These are phyloP conservation scores for Acronicta alni DNA, from an alignment of 2,888 invertebrate genomes.

Conservation along the genomic window DNA sequence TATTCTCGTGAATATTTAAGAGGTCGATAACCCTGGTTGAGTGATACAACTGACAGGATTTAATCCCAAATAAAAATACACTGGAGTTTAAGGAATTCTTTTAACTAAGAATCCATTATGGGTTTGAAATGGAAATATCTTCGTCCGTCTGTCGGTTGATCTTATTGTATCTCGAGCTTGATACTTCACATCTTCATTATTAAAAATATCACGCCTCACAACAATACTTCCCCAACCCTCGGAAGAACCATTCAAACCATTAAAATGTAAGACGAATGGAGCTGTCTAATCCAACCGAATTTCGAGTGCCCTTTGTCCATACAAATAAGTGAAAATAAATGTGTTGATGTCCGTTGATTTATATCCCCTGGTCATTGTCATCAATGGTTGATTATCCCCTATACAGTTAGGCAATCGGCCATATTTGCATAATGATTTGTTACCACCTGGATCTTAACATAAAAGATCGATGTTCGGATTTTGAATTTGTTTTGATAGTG, in stretches of 20 bases:
- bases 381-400: slow-evolving; percentile 64
- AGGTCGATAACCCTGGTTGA: slow-evolving; percentile 38
- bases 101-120: background rate
- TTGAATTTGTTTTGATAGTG: slow-evolving; percentile 40
- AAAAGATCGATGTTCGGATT: slow-evolving; percentile 33
- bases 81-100: background rate
- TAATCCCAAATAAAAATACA: background rate
- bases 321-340: slow-evolving; percentile 74
- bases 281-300: slow-evolving; percentile 81
- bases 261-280: slow-evolving; percentile 79
- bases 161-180: slow-evolving; percentile 27
- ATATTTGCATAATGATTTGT: slow-evolving; percentile 77
- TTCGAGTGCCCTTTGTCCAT: slow-evolving; percentile 74
- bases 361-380: slow-evolving; percentile 65
- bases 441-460: slow-evolving; percentile 33
- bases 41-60: background rate
- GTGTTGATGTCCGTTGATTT: slow-evolving; percentile 75
- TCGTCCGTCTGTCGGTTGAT: background rate
- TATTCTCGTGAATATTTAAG: slow-evolving; percentile 8
- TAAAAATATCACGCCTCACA: slow-evolving; percentile 56
- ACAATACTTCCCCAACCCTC: slow-evolving; percentile 33
- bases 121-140: slow-evolving; percentile 1
- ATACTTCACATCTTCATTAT: slow-evolving; percentile 53
- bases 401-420: slow-evolving; percentile 48
- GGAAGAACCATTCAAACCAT: slow-evolving; percentile 29